Conservation (phyloP, 2,113 vertebrate genomes). For the Motacilla tschutschensis region DNA sequence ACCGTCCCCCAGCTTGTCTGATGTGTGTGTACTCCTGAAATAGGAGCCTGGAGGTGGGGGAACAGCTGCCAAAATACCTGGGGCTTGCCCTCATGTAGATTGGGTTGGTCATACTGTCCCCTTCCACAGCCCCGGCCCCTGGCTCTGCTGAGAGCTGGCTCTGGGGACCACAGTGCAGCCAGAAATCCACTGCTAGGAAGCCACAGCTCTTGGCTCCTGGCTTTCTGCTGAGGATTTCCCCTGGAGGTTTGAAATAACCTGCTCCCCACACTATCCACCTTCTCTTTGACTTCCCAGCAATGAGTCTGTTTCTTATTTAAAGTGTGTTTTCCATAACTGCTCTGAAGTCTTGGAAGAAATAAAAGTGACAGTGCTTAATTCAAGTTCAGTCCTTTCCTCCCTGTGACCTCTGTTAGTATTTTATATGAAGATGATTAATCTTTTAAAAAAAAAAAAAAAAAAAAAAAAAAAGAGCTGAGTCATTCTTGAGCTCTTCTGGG, state of each 20-base stretch:
- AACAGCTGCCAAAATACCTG: neutral
- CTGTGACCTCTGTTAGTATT: constrained; percentile 12
- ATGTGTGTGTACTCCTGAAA: neutral
- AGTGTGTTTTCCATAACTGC: constrained; percentile 5
- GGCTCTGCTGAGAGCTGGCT: neutral
- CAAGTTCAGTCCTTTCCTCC: constrained; percentile 17
- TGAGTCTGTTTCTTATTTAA: constrained; percentile 37
- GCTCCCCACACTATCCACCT: neutral
- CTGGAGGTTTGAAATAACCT: neutral
- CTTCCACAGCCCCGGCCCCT: neutral
- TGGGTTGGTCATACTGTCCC: neutral
- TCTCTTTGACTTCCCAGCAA: neutral
- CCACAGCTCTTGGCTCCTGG: neutral
- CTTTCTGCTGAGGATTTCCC: constrained; percentile 1
- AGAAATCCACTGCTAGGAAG: neutral
- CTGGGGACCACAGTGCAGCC: neutral
- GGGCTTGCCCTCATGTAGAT: rapidly evolving
- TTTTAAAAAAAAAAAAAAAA: neutral
- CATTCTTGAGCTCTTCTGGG: neutral
- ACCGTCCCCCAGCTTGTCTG: neutral
- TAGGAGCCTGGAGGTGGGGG: neutral
- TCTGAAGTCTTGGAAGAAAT: neutral
- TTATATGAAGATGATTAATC: constrained; percentile 17
- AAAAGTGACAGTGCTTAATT: neutral
- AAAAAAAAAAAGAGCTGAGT: neutral